Evolutionary conservation across 2,113 vertebrate species (phyloP).

Genomic region (Mobula birostris): DNA sequence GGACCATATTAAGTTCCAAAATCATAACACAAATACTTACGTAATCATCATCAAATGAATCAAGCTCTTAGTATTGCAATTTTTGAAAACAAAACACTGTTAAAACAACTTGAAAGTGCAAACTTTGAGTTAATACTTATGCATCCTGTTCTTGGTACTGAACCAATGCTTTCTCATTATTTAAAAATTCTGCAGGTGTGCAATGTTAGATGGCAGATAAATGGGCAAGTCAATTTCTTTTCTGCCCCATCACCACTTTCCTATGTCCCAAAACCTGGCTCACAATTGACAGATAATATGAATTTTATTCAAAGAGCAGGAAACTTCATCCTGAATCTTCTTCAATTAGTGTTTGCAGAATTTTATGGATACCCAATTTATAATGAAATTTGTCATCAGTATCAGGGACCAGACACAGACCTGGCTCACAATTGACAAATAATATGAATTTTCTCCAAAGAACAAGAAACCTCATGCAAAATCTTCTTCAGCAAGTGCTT

Average conservation of each 20-base stretch:
- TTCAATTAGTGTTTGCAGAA: too few relatives aligned
- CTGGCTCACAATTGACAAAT: conserved; percentile 42
- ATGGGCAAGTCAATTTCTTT: conserved; percentile 54
- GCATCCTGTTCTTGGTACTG: too few relatives aligned
- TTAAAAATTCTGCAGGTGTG: conserved; percentile 56
- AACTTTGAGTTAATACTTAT: too few relatives aligned
- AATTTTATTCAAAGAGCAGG: conserved; percentile 40
- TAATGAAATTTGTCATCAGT: too few relatives aligned
- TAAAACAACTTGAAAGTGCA: too few relatives aligned
- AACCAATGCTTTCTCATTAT: conserved; percentile 40
- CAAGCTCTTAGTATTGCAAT: too few relatives aligned
- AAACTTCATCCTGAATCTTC: too few relatives aligned
- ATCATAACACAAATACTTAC: neutral
- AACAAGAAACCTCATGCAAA: conserved; percentile 46
- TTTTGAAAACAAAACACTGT: too few relatives aligned
- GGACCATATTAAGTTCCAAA: neutral
- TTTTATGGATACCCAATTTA: too few relatives aligned
- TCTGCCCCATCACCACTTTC: conserved; percentile 56
- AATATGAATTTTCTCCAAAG: conserved; percentile 54
- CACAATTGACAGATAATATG: conserved; percentile 48
- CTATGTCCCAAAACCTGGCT: conserved; percentile 53
- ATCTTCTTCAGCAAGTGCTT: conserved; percentile 44
- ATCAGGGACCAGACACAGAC: neutral
- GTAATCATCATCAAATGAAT: too few relatives aligned
- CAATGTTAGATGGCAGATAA: conserved; percentile 53